A percentile compares a stretch with the other conserved stretches of the same genome.
These are phyloP conservation scores for Pseudorhombus dupliciocellatus DNA, from an alignment of 2,113 vertebrate species.

Conservation along the genomic window DNA sequence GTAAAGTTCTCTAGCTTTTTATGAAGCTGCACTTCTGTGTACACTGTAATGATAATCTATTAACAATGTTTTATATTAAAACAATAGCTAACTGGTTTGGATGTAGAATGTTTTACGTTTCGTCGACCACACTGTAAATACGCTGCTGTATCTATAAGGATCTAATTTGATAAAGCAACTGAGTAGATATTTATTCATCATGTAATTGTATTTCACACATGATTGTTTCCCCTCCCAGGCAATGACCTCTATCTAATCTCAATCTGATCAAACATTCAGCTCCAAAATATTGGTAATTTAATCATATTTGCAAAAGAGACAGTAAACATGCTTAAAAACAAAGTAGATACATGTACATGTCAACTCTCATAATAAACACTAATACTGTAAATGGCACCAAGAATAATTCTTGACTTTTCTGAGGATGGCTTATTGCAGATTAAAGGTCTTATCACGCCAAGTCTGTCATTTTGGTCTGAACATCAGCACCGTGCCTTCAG, in stretches of 20 bases:
- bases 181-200: slow-evolving; percentile 61
- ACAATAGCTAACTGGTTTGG: slow-evolving; percentile 57
- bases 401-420: background rate
- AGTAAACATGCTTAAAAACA: slow-evolving; percentile 22
- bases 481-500: background rate
- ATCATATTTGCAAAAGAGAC: background rate
- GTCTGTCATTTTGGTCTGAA: background rate
- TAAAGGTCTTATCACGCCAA: background rate
- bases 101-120: slow-evolving; percentile 33
- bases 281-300: background rate
- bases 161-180: slow-evolving; percentile 18
- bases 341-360: slow-evolving; percentile 32
- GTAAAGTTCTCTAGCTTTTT: slow-evolving; percentile 31
- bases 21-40: slow-evolving; percentile 47
- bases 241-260: background rate
- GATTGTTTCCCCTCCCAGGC: background rate
- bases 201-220: slow-evolving; percentile 31
- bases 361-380: slow-evolving; percentile 62
- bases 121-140: slow-evolving; percentile 36
- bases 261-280: slow-evolving; percentile 2
- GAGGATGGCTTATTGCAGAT: background rate
- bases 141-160: slow-evolving; percentile 13
- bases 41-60: slow-evolving; percentile 21
- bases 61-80: slow-evolving; percentile 83
- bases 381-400: slow-evolving; percentile 14